Base-by-base conservation (phyloP, 2,113 vertebrate genomes). In the Tachycineta bicolor region DNA sequence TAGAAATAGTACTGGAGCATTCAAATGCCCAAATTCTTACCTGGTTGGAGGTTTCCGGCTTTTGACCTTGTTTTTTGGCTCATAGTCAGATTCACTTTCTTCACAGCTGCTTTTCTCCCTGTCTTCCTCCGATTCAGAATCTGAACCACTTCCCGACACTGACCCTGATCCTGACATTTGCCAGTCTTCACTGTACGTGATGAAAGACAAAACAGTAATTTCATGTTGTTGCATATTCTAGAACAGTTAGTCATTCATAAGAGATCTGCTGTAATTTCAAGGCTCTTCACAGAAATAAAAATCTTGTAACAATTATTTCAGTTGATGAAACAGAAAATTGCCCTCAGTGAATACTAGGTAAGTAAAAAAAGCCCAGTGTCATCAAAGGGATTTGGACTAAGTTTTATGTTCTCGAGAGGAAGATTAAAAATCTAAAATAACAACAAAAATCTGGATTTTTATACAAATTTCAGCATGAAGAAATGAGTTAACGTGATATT, bases 31-130 rank as follows among this genome's bases (percentile, higher is more conserved):
- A 31, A 59, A 14, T n/a, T 63, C 79, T 90, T 98, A 99, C 99
- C 99, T 99, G 88, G 98, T 98, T 87, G 98, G 98, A 95, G 98
- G 99, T 94, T 99, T 99, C 91, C 98, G 98, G 97, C 98, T 99
- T 97, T 99, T 99, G 69, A 99, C 98, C 97, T 99, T 99, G 96
- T 98, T 99, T 98, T 99, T 99, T 53, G 99, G 99, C 92, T 99
- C 99, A 94, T 99, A 99, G 97, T 99, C 99, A 67, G 99, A 99
- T 76, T 99, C 99, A 0, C 99, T 99, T 91, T 99, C 99, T n/a
- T 99, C 99, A 82, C 98, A 99, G 90, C 97, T 98, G 89, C 97
- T 99, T 98, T 97, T 98, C 89, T 97, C 97, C 90, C 90, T 96
- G 56, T 98, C 99, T 60, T 98, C 98, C 82, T 99, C 99, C 2